Evolutionary conservation across 2,113 vertebrate genomes (phyloP).

Genomic region (Cranoglanis bouderius): DNA sequence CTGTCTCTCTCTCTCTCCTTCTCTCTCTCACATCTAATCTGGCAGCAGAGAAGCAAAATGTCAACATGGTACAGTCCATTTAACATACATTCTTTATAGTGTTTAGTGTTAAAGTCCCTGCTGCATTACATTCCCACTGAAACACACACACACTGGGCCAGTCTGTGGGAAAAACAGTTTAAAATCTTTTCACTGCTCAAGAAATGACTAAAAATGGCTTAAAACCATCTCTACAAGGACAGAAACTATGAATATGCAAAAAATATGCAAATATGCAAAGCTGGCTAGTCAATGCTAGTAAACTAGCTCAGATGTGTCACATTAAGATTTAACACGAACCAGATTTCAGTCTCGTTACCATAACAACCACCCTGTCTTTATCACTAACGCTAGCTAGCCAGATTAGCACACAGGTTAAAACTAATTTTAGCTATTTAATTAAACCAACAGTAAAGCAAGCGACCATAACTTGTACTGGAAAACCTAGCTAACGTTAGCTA

Average conservation of each 20-base stretch:
- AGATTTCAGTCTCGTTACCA: not conserved
- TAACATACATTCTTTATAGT: not conserved
- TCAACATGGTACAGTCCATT: conserved; percentile 13
- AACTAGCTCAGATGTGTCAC: not conserved
- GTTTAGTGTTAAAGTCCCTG: not conserved
- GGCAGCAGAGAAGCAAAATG: not conserved
- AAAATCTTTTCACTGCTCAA: not conserved
- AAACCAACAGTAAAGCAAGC: too few species aligned
- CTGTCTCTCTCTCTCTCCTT: conserved; percentile 20
- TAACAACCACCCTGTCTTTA: not conserved
- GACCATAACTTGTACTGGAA: too few species aligned
- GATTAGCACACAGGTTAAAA: not conserved
- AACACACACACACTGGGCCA: not conserved
- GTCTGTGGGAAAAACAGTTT: not conserved
- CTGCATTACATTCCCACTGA: not conserved
- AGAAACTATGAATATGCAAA: conserved; percentile 9
- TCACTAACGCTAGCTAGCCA: not conserved
- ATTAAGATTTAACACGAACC: not conserved
- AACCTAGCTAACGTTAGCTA: too few species aligned
- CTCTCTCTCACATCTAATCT: conserved; percentile 5
- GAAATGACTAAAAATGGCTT: not conserved
- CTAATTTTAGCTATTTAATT: too few species aligned
- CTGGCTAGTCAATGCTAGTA: not conserved
- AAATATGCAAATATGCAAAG: not conserved
- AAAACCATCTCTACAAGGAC: not conserved